Percentiles rank a stretch among this genome's conserved stretches.
phyloP scores from a whole-genome alignment of 2,888 invertebrate species.

The Sphaeridia pumilis region DNA sequence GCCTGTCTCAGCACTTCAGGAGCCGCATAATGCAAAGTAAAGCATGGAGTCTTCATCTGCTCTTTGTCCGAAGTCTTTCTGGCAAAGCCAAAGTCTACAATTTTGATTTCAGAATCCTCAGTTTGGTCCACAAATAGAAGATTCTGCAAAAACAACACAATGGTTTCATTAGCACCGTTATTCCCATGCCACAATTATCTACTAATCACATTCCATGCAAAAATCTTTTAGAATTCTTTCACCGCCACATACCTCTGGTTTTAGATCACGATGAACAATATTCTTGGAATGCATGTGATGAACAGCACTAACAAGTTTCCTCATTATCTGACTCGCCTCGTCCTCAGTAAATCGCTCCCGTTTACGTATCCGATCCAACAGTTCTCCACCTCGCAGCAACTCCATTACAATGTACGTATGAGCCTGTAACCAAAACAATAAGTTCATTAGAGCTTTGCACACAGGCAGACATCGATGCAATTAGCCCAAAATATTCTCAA shows the following conservation, averaged over 20 bases:
- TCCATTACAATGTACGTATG: constrained; percentile 88
- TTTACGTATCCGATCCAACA: constrained; percentile 54
- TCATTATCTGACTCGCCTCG: constrained; percentile 65
- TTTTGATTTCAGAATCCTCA: constrained; percentile 57
- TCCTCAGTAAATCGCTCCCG: constrained; percentile 60
- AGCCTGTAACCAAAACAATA: constrained; percentile 43
- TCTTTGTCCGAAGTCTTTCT: constrained; percentile 42
- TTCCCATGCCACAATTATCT: not conserved
- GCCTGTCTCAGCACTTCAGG: constrained; percentile 74
- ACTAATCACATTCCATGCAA: not conserved
- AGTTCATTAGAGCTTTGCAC: too few species aligned
- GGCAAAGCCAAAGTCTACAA: constrained; percentile 95
- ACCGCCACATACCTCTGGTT: constrained; percentile 65
- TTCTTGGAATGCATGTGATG: constrained; percentile 69
- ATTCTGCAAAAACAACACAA: constrained; percentile 44
- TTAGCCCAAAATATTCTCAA: too few species aligned
- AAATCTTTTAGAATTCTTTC: not conserved
- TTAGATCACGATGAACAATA: constrained; percentile 88
- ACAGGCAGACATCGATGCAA: too few species aligned
- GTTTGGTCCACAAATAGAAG: constrained; percentile 52
- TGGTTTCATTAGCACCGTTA: not conserved
- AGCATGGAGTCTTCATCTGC: constrained; percentile 71
- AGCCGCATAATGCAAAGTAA: constrained; percentile 79
- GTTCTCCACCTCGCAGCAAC: constrained; percentile 69
- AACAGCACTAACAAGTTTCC: constrained; percentile 71